Evolutionary conservation across 2,888 invertebrate species (phyloP).

Genomic region (Drosophila putrida): DNA sequence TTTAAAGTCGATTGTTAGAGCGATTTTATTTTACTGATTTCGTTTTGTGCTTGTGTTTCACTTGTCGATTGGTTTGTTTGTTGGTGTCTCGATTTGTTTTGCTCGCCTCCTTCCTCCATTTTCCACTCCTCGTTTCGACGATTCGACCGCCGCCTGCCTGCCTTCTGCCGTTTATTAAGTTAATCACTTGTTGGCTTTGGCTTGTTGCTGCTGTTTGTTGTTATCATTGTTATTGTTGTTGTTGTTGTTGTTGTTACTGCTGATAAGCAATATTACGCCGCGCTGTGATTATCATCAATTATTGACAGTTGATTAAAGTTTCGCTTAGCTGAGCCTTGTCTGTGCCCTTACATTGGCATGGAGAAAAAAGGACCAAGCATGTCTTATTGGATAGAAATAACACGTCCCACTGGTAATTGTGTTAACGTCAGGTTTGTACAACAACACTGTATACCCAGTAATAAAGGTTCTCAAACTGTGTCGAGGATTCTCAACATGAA

Average conservation of each 20-base stretch:
- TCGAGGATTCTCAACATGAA: not conserved
- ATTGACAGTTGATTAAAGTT: conserved; percentile 74
- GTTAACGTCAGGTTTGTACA: conserved; percentile 9
- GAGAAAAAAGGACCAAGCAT: not conserved
- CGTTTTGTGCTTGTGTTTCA: conserved; percentile 32
- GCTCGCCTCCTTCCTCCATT: not conserved
- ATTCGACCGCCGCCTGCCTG: not conserved
- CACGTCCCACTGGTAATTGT: conserved; percentile 47
- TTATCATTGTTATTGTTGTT: conserved; percentile 16
- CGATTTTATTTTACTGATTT: conserved; percentile 8
- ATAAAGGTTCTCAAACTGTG: conserved; percentile 2
- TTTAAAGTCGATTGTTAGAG: conserved; percentile 5
- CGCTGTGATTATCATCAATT: conserved; percentile 71
- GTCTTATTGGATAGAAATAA: conserved; percentile 8
- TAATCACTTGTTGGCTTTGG: conserved; percentile 53
- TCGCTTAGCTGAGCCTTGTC: conserved; percentile 50
- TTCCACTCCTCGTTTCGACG: not conserved
- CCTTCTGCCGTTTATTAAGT: conserved; percentile 47
- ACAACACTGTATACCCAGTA: conserved; percentile 6
- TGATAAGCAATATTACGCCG: conserved; percentile 57
- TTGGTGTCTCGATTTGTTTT: conserved; percentile 38
- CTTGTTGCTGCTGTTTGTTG: conserved; percentile 25
- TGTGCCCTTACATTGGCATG: conserved; percentile 12
- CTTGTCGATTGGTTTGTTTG: conserved; percentile 46
- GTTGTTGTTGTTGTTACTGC: conserved; percentile 35